Conservation (phyloP, 2,888 invertebrate genomes). For the Leucoma salicis region DNA sequence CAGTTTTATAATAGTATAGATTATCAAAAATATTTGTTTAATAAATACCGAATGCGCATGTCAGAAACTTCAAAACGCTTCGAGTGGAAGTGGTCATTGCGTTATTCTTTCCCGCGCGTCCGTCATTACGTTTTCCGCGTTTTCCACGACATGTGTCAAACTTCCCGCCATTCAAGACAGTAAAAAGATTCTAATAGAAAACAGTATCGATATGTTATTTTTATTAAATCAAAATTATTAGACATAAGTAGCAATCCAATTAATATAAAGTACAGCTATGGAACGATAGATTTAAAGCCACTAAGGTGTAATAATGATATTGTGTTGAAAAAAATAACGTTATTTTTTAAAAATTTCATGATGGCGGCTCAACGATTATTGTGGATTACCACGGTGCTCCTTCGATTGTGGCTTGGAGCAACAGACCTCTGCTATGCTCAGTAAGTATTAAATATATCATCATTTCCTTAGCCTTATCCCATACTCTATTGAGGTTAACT, state of each 20-base stretch:
- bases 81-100: conserved; percentile 37
- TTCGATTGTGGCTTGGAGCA: conserved; percentile 69
- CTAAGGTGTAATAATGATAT: background rate
- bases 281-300: background rate
- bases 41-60: conserved; percentile 48
- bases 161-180: conserved; percentile 28
- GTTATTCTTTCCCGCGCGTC: conserved; percentile 45
- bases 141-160: conserved; percentile 52
- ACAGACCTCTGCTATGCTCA: conserved; percentile 77
- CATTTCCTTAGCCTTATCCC: no score
- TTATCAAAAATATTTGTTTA: no score
- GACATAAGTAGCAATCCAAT: background rate
- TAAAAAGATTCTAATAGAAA: background rate
- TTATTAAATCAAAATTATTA: no score
- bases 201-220: background rate
- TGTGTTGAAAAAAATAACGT: conserved; percentile 5
- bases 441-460: conserved; percentile 60
- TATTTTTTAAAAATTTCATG: conserved; percentile 21
- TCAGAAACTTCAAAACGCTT: conserved; percentile 48
- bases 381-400: conserved; percentile 62
- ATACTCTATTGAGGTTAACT: no score
- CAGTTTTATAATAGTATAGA: no score
- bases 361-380: conserved; percentile 66
- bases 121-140: conserved; percentile 65
- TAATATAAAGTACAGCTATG: background rate